Evolutionary conservation across 2,113 vertebrate genomes (phyloP).

Genomic region (Chloebia gouldiae): DNA sequence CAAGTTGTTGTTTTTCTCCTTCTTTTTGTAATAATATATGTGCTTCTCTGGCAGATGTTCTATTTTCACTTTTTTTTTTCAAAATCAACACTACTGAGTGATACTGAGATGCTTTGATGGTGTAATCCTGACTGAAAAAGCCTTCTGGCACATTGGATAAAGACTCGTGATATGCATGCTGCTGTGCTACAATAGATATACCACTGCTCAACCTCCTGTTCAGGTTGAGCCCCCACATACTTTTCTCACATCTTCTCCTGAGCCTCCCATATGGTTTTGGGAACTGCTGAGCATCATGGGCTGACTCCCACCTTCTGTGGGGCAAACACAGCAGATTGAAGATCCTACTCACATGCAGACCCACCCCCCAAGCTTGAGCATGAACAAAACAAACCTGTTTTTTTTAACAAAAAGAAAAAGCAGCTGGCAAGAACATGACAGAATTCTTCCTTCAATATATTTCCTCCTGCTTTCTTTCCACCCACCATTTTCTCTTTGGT

Average conservation of each 20-base stretch:
- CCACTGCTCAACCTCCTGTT: slow-evolving; percentile 39
- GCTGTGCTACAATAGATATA: slow-evolving; percentile 18
- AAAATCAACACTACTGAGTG: slow-evolving; percentile 54
- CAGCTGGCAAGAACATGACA: slow-evolving; percentile 41
- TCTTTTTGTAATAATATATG: slow-evolving; percentile 45
- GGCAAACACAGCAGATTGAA: slow-evolving; percentile 2
- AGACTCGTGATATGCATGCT: slow-evolving; percentile 34
- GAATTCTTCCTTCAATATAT: slow-evolving; percentile 27
- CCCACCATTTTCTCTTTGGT: slow-evolving; percentile 14
- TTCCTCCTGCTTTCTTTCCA: background rate
- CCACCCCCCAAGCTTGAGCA: background rate
- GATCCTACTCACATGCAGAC: background rate
- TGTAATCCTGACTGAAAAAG: slow-evolving; percentile 23
- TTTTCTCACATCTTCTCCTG: background rate
- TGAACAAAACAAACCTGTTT: background rate
- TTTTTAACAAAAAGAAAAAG: slow-evolving; percentile 7
- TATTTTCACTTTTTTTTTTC: slow-evolving; percentile 55
- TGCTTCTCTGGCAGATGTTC: slow-evolving; percentile 62
- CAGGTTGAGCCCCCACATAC: background rate
- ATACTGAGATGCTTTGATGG: slow-evolving; percentile 40
- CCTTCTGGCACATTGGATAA: slow-evolving; percentile 34
- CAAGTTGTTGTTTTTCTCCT: slow-evolving; percentile 20
- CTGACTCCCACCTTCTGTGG: slow-evolving; percentile 11
- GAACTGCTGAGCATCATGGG: slow-evolving; percentile 17
- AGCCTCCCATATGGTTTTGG: slow-evolving; percentile 24